phyloP scores from a whole-genome alignment of 2,888 invertebrate genomes.

The Drosophila kanekoi region DNA sequence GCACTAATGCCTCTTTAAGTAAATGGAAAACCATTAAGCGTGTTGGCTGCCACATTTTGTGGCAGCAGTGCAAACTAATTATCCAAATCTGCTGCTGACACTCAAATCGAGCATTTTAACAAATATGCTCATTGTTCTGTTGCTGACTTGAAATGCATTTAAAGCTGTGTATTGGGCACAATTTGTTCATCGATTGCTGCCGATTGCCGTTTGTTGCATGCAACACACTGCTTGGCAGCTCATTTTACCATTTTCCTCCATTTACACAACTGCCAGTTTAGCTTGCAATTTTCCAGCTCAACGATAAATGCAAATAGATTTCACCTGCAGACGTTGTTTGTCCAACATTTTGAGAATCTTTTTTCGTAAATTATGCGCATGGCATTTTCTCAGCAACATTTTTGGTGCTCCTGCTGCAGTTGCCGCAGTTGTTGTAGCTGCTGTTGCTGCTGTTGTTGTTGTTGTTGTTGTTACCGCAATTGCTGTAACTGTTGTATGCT shows the following conservation, averaged over 20 bases:
- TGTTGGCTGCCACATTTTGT: constrained; percentile 75
- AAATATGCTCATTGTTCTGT: constrained; percentile 8
- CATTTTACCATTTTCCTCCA: constrained; percentile 20
- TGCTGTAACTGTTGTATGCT: constrained; percentile 54
- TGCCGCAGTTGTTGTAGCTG: neutral
- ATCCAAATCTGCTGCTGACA: constrained; percentile 23
- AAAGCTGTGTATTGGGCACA: constrained; percentile 1
- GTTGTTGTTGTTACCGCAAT: constrained; percentile 34
- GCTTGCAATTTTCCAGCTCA: constrained; percentile 77
- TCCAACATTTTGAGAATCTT: constrained; percentile 74
- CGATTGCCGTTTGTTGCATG: constrained; percentile 19
- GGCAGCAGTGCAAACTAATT: constrained; percentile 50
- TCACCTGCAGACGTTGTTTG: constrained; percentile 78
- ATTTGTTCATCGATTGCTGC: constrained; percentile 24
- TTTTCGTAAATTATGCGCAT: constrained; percentile 77
- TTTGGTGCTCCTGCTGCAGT: neutral
- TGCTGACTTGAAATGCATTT: constrained; percentile 12
- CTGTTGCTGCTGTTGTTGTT: constrained; percentile 17
- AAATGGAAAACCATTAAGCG: constrained; percentile 70
- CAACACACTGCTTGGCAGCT: constrained; percentile 28
- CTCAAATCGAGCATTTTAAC: constrained; percentile 3
- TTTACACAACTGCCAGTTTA: constrained; percentile 52
- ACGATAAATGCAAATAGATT: constrained; percentile 80
- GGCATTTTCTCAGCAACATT: constrained; percentile 55
- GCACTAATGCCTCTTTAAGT: constrained; percentile 74